phyloP scores from a whole-genome alignment of 1,140 invertebrate genomes.

The Penaeus vannamei region DNA sequence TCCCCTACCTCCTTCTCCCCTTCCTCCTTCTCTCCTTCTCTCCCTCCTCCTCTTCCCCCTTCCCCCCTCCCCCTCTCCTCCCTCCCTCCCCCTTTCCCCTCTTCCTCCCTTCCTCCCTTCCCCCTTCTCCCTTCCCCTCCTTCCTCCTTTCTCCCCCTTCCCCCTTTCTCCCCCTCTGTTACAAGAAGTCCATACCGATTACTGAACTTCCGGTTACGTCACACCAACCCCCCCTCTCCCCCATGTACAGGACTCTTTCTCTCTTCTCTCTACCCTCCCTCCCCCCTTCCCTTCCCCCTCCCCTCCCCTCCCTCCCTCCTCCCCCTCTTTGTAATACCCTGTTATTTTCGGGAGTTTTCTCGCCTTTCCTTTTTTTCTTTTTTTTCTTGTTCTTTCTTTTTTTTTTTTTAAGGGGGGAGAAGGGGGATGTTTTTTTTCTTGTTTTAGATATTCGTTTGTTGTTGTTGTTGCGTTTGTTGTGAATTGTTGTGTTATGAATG shows the following conservation, averaged over 20 bases:
- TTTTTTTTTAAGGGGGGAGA: constrained; percentile 2
- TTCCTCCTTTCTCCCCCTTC: not conserved
- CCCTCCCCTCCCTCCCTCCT: not conserved
- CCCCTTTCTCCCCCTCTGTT: no score
- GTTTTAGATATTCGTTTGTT: no score
- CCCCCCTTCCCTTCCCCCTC: not conserved
- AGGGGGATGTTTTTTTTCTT: no score
- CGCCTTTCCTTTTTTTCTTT: not conserved
- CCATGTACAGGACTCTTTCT: not conserved
- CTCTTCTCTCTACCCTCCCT: not conserved
- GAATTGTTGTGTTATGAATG: no score
- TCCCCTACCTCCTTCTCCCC: no score
- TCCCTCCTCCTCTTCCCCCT: not conserved
- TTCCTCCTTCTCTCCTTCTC: not conserved
- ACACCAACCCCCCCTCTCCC: no score
- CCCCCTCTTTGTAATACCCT: not conserved
- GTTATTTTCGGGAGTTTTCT: not conserved
- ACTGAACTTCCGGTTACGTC: no score
- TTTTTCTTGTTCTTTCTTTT: not conserved
- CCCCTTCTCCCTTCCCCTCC: not conserved
- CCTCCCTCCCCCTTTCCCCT: not conserved
- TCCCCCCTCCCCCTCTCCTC: not conserved
- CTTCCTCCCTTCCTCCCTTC: not conserved
- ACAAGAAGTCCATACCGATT: no score
- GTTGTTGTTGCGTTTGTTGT: no score